A percentile compares a stretch with the other conserved stretches of the same genome.
Conservation (phyloP, 1,140 invertebrate genomes). For the Pygmarrhopalites habei region DNA sequence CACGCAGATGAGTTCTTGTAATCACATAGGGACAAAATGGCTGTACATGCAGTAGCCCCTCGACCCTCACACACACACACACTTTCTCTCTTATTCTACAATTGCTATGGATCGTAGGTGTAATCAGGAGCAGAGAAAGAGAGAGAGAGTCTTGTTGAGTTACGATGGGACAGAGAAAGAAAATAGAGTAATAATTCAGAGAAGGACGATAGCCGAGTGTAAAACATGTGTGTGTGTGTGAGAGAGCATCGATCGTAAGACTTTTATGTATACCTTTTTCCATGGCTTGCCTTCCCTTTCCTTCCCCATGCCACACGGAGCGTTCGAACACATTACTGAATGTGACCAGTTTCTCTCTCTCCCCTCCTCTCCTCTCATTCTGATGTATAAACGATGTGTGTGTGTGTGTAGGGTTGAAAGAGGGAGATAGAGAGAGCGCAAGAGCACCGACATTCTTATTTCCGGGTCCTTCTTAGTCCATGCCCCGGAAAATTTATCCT, state of each 20-base stretch:
- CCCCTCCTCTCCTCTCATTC: conserved; percentile 11
- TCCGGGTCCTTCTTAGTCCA: conserved; percentile 20
- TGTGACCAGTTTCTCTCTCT: conserved; percentile 14
- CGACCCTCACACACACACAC: background rate
- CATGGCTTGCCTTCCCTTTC: no score
- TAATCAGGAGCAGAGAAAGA: no score
- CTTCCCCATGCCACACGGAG: conserved; percentile 6
- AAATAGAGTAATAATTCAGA: conserved; percentile 15
- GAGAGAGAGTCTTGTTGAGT: no score
- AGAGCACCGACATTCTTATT: conserved; percentile 23
- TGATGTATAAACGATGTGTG: conserved; percentile 8
- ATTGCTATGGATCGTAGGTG: no score
- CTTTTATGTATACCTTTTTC: background rate
- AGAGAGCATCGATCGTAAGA: conserved; percentile 16
- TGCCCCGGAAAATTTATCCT: conserved; percentile 5
- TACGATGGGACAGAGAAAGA: background rate
- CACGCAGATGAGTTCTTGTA: background rate
- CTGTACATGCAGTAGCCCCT: background rate
- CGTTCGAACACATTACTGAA: conserved; percentile 15
- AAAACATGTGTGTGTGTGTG: conserved; percentile 3
- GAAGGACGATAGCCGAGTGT: background rate
- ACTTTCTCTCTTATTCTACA: background rate
- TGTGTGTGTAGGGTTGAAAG: conserved; percentile 4
- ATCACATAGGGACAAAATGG: conserved; percentile 11
- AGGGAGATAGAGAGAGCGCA: conserved; percentile 22